Evolutionary conservation across 2,888 invertebrate species (phyloP).

Genomic region (Stenolophus ochropezus): DNA sequence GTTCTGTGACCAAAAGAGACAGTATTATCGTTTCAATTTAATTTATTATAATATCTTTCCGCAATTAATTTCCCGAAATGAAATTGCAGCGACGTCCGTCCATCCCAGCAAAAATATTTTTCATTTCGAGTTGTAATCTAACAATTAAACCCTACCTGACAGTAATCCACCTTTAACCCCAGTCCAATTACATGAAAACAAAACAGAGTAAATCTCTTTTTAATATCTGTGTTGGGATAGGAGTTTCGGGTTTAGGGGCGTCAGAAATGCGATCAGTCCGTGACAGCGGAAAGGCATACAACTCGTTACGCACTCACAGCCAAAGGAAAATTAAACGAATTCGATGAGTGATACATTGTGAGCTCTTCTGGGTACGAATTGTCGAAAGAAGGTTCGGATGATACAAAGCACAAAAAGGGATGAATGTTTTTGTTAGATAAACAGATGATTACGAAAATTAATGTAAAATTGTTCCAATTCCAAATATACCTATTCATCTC

Average conservation of each 20-base stretch:
- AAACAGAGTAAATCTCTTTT: slow-evolving; percentile 32
- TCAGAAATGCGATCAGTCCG: slow-evolving; percentile 9
- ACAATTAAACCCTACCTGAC: slow-evolving; percentile 25
- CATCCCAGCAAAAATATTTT: neutral
- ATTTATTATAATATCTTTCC: neutral
- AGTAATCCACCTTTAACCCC: slow-evolving; percentile 17
- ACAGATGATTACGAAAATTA: too few relatives aligned
- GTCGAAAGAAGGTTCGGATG: too few relatives aligned
- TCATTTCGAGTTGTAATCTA: slow-evolving; percentile 1
- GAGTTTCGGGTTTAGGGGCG: neutral
- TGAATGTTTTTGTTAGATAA: too few relatives aligned
- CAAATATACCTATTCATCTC: too few relatives aligned
- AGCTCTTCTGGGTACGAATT: too few relatives aligned
- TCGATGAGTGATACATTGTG: neutral
- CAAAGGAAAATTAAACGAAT: neutral
- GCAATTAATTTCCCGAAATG: neutral
- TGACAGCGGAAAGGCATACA: neutral
- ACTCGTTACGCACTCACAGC: neutral
- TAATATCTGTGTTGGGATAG: slow-evolving; percentile 14
- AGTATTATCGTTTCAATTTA: too few relatives aligned
- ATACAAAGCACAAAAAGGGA: too few relatives aligned
- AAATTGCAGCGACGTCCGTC: neutral
- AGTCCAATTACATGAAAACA: slow-evolving; percentile 28
- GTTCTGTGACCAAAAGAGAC: too few relatives aligned
- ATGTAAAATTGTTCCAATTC: too few relatives aligned